Evolutionary conservation across 1,140 invertebrate species (phyloP).

Genomic region (Drosophila novamexicana): DNA sequence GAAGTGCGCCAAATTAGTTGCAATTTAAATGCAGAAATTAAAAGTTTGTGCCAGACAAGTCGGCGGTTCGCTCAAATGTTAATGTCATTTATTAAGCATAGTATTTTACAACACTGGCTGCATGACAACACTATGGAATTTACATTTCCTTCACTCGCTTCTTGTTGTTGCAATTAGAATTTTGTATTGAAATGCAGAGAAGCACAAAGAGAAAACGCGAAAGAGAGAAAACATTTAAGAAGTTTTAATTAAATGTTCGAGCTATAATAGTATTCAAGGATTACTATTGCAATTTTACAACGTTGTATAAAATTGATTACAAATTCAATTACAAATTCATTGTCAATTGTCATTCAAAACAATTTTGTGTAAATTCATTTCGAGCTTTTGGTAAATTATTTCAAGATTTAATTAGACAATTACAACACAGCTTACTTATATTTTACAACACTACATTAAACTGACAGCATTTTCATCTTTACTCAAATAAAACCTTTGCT

Average conservation of each 20-base stretch:
- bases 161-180: constrained; percentile 38
- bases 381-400: too few species aligned
- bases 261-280: too few species aligned
- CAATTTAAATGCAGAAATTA: constrained; percentile 77
- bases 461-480: background rate
- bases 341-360: too few species aligned
- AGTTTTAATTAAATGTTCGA: background rate
- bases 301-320: too few species aligned
- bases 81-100: constrained; percentile 44
- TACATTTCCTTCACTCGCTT: constrained; percentile 16
- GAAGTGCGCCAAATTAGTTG: constrained; percentile 72
- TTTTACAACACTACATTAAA: background rate
- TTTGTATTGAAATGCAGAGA: constrained; percentile 18
- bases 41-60: constrained; percentile 47
- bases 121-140: constrained; percentile 1
- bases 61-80: constrained; percentile 6
- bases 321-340: too few species aligned
- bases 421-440: background rate
- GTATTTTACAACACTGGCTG: constrained; percentile 20
- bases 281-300: too few species aligned
- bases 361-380: too few species aligned
- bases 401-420: background rate
- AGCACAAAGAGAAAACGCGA: background rate
- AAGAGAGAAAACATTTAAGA: background rate
- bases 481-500: background rate